Base-by-base conservation (phyloP, 2,888 invertebrate species). In the Patella caerulea region DNA sequence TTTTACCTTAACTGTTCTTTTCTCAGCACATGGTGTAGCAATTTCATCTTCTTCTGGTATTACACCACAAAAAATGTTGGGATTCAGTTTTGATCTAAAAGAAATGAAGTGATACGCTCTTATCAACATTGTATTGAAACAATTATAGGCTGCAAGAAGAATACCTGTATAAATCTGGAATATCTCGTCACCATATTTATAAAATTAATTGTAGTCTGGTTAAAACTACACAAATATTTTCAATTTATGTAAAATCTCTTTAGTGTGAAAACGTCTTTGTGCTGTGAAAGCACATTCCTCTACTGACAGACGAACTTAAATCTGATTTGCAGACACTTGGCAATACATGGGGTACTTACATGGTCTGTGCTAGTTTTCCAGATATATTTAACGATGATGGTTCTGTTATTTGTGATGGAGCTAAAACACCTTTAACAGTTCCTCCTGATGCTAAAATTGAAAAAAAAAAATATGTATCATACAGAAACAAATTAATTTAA, bases 381-480 rank as follows among this genome's bases (percentile, higher is more conserved):
- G 45, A 53, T 52, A 52, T 72, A n/a, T n/a, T n/a, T 45, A 52
- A 52, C 19, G 53, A 73, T 3, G 29, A 29, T 53, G 52, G 73
- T 19, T 53, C 19, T 9, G 73, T 17, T 56, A 19, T n/a, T 9
- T 19, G 19, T 19, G 19, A 24, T 65, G 73, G 54, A 73, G 70
- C 52, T 70, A 76, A 14, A 9, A 78, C 79, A 34, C 70, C 70
- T 70, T 76, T 71, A 9, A 79, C 71, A 0, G 80, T 80, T 12
- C 82, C 79, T 12, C 79, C 79, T 17, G 73, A 54, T 9, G 19
- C 79, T 79, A 65, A 7, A 71, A 77, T 3, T 5, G 59, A 65
- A 19, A 19, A 65, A 71, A 65, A 19, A 19, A 65, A 19, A 65
- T 19, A n/a, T 7, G 7, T 19, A 19, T 65, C 4, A 29, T 29